Percentiles rank a stretch among this genome's conserved stretches.
phyloP scores from a whole-genome alignment of 1,140 invertebrate genomes.

The Trialeurodes vaporariorum region DNA sequence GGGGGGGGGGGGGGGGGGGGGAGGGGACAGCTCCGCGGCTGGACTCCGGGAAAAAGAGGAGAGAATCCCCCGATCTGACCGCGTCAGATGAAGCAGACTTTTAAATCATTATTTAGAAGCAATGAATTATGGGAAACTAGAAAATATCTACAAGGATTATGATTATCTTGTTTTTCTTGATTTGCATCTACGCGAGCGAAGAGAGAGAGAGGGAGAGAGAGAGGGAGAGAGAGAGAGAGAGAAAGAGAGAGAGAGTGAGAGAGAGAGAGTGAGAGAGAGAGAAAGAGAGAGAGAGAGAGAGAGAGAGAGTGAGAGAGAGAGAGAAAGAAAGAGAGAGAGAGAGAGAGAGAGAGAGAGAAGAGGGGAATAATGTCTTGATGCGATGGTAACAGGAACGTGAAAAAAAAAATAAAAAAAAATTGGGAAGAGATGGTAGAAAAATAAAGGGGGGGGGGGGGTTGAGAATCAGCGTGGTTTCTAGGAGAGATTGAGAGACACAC shows the following conservation, averaged over 20 bases:
- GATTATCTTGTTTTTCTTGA: constrained; percentile 1
- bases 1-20: too few relatives aligned
- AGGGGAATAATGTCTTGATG: not conserved
- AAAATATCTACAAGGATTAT: not conserved
- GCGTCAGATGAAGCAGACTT: not conserved
- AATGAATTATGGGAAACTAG: not conserved
- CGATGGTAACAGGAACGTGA: not conserved
- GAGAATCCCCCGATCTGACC: too few relatives aligned
- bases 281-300: too few relatives aligned
- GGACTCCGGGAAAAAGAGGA: not conserved
- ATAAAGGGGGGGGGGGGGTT: too few relatives aligned
- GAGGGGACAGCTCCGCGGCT: not conserved
- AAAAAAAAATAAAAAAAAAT: not conserved
- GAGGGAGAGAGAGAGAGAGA: too few relatives aligned
- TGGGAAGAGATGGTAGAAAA: not conserved
- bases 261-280: too few relatives aligned
- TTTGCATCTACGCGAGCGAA: not conserved
- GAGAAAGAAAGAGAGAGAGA: too few relatives aligned
- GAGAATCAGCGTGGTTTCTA: not conserved
- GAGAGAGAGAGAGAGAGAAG: too few relatives aligned
- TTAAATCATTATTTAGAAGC: constrained; percentile 1
- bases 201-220: too few relatives aligned
- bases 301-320: too few relatives aligned
- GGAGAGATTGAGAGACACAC: too few relatives aligned
- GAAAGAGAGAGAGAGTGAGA: too few relatives aligned